A percentile compares a stretch with the other conserved stretches of the same genome.
Evolutionary conservation across 2,888 invertebrate genomes (phyloP).

Genomic region (Hirudinaria manillensis): DNA sequence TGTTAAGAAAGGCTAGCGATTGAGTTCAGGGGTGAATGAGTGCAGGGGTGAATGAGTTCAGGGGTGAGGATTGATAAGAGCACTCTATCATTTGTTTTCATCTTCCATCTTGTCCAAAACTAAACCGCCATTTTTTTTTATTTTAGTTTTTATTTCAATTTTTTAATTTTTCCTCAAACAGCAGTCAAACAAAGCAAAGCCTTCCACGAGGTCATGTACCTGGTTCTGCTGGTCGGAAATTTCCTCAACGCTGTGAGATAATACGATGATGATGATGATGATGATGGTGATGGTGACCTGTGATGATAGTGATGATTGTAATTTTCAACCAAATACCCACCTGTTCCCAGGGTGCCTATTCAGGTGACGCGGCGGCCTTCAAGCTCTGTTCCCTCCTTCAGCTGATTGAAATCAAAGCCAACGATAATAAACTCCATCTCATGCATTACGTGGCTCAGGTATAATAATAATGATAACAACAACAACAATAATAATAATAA

Average conservation of each 20-base stretch:
- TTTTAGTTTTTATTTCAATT: constrained; percentile 37
- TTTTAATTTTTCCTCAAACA: constrained; percentile 34
- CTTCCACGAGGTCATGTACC: constrained; percentile 55
- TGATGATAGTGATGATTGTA: too few species aligned
- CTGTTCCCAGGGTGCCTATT: constrained; percentile 56
- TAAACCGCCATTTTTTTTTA: not conserved
- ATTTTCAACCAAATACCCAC: constrained; percentile 4
- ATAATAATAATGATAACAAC: constrained; percentile 10
- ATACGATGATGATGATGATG: not conserved
- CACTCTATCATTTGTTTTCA: not conserved
- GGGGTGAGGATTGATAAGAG: not conserved
- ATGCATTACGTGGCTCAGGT: constrained; percentile 54
- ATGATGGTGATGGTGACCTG: not conserved
- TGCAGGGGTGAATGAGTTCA: too few species aligned
- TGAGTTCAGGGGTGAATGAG: too few species aligned
- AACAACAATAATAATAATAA: constrained; percentile 4
- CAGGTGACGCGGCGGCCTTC: constrained; percentile 59
- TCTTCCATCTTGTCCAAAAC: not conserved
- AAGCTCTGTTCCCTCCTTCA: constrained; percentile 56
- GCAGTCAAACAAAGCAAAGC: constrained; percentile 54
- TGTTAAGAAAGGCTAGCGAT: too few species aligned
- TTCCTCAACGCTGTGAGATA: constrained; percentile 64
- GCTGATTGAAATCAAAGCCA: constrained; percentile 57
- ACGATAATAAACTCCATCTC: constrained; percentile 58
- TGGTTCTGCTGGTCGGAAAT: constrained; percentile 57